Conservation (phyloP, 2,888 invertebrate species). For the Meteorus colon region DNA sequence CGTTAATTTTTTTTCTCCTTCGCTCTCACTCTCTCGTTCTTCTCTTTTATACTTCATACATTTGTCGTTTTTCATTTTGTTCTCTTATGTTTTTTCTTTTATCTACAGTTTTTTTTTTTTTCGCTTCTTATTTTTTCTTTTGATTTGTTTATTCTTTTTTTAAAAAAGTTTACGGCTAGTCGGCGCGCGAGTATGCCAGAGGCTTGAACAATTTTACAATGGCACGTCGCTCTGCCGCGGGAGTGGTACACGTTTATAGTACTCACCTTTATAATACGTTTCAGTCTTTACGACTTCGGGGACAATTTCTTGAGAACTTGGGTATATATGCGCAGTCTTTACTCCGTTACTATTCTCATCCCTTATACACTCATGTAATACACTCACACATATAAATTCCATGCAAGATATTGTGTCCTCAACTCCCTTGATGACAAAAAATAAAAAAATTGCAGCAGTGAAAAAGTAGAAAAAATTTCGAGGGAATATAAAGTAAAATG, state of each 20-base stretch:
- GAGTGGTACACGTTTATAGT: slow-evolving; percentile 66
- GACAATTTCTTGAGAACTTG: slow-evolving; percentile 51
- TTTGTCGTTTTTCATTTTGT: background rate
- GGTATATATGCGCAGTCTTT: slow-evolving; percentile 39
- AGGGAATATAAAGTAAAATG: background rate
- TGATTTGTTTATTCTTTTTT: slow-evolving; percentile 8
- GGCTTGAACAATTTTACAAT: slow-evolving; percentile 66
- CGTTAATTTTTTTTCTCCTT: slow-evolving; percentile 15
- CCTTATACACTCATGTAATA: background rate
- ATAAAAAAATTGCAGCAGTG: background rate
- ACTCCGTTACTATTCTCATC: slow-evolving; percentile 40
- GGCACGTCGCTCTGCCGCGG: slow-evolving; percentile 51
- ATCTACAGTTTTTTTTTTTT: background rate
- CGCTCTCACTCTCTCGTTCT: background rate
- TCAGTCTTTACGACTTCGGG: slow-evolving; percentile 61
- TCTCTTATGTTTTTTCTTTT: background rate
- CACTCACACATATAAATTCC: background rate
- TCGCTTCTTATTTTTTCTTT: background rate
- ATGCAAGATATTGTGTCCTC: no score
- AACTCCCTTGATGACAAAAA: background rate
- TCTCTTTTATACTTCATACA: slow-evolving; percentile 7
- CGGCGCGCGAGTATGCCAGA: slow-evolving; percentile 29
- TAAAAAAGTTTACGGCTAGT: slow-evolving; percentile 29
- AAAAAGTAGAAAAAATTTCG: background rate
- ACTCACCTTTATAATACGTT: slow-evolving; percentile 63